Percentiles rank a stretch among this genome's conserved stretches.
phyloP scores from a whole-genome alignment of 2,113 vertebrate genomes.

The Gasterosteus nipponicus region DNA sequence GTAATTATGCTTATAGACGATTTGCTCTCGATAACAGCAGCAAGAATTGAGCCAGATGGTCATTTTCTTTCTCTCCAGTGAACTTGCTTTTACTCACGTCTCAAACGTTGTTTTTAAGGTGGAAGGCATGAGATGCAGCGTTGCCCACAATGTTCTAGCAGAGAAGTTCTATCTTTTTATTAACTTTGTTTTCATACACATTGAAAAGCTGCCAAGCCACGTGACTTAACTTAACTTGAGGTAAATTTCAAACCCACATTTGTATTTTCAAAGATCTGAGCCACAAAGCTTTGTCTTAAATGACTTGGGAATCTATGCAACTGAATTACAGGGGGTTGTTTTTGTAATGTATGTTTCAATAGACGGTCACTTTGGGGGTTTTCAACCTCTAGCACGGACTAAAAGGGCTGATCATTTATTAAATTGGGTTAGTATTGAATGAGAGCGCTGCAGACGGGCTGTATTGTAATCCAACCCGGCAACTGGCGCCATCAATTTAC shows the following conservation, averaged over 20 bases:
- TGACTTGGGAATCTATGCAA: not conserved
- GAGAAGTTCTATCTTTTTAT: not conserved
- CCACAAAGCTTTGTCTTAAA: constrained; percentile 1
- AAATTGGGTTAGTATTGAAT: not conserved
- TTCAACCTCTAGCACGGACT: not conserved
- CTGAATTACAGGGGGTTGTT: not conserved
- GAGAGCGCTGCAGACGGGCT: not conserved
- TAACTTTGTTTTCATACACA: not conserved
- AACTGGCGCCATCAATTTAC: not conserved
- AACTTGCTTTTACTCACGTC: not conserved
- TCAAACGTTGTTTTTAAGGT: constrained; percentile 2
- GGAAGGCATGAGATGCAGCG: not conserved
- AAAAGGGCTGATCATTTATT: not conserved
- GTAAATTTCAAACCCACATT: constrained; percentile 11
- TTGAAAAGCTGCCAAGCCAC: not conserved
- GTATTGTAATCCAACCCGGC: not conserved
- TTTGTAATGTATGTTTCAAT: not conserved
- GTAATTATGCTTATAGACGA: constrained; percentile 5
- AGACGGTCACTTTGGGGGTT: not conserved
- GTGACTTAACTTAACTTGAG: not conserved
- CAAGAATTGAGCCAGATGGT: constrained; percentile 49
- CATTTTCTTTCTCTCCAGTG: constrained; percentile 28
- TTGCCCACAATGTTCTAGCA: not conserved
- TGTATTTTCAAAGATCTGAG: not conserved
- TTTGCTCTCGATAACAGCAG: constrained; percentile 19